phyloP scores from a whole-genome alignment of 64 coral and sea anemone species.

The Actinia tenebrosa region DNA sequence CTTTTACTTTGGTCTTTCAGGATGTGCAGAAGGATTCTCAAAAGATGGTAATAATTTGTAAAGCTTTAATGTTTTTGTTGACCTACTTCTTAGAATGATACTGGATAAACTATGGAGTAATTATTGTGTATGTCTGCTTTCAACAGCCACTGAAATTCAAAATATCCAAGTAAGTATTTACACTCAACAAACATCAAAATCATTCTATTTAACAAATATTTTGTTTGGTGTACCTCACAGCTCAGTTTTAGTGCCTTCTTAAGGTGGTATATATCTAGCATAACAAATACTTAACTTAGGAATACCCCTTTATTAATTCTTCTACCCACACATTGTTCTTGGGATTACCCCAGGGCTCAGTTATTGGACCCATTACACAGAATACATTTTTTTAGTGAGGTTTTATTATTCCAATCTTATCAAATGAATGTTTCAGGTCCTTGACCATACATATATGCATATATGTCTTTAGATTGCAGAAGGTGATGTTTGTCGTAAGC shows the following conservation, averaged over 20 bases:
- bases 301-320: no score
- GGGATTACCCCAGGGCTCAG: no score
- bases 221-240: neutral
- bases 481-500: slow-evolving; percentile 83
- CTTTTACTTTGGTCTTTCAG: slow-evolving; percentile 21
- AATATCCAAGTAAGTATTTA: slow-evolving; percentile 78
- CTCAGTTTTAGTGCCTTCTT: neutral
- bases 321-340: no score
- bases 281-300: no score
- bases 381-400: no score
- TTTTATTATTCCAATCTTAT: no score
- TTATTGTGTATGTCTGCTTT: neutral
- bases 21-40: slow-evolving; percentile 98
- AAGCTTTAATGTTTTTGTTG: neutral
- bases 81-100: neutral
- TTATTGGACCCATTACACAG: no score
- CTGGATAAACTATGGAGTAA: neutral
- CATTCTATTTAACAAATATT: neutral
- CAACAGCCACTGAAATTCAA: slow-evolving; percentile 90
- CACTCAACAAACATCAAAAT: no score
- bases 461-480: slow-evolving; percentile 73
- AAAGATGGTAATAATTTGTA: slow-evolving; percentile 65
- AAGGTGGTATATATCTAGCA: no score
- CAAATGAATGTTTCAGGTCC: no score
- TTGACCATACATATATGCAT: neutral